Percentiles rank a stretch among this genome's conserved stretches.
phyloP scores from a whole-genome alignment of 1,140 invertebrate genomes.

The Pogonomyrmex barbatus region DNA sequence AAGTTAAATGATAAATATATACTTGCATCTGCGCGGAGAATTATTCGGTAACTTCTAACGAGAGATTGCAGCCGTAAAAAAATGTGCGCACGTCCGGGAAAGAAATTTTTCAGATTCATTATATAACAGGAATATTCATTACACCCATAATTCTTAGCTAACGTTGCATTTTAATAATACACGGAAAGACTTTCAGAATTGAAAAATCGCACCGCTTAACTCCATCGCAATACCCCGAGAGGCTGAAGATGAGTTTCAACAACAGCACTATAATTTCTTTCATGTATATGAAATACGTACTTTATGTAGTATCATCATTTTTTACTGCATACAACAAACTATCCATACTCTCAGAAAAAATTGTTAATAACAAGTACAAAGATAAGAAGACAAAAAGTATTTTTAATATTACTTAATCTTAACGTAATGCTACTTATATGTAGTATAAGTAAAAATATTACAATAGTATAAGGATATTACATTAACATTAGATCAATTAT shows the following conservation, averaged over 20 bases:
- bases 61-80: constrained; percentile 70
- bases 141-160: constrained; percentile 70
- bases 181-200: constrained; percentile 74
- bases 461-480: no score
- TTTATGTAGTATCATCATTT: constrained; percentile 54
- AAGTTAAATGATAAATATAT: constrained; percentile 54
- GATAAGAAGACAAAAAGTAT: no score
- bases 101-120: constrained; percentile 74
- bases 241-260: constrained; percentile 57
- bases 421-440: no score
- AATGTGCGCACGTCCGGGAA: constrained; percentile 62
- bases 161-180: constrained; percentile 76
- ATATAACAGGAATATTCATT: constrained; percentile 75
- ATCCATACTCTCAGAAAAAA: background rate
- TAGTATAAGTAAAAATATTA: no score
- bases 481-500: no score
- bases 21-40: constrained; percentile 39
- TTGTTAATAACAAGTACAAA: no score
- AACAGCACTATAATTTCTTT: constrained; percentile 52
- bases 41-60: constrained; percentile 65
- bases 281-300: constrained; percentile 15
- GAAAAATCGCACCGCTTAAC: constrained; percentile 75
- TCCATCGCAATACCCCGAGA: constrained; percentile 66
- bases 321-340: constrained; percentile 23
- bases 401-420: no score